Conservation (phyloP, 2,797 vertebrate species). For the Xenopus petersii region DNA sequence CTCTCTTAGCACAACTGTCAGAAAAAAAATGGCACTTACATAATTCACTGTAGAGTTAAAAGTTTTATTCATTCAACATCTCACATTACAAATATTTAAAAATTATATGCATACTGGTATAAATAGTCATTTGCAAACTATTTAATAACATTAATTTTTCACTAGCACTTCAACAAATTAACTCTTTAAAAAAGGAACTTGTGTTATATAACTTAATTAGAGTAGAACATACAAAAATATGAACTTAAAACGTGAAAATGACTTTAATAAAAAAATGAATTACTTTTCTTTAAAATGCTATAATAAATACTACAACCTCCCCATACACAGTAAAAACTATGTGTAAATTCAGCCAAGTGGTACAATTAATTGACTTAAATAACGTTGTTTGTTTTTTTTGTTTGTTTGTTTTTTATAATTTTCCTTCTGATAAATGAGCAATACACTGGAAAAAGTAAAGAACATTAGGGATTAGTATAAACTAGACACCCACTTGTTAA, state of each 20-base stretch:
- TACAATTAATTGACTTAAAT: slow-evolving; percentile 98
- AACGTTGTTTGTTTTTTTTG: slow-evolving; percentile 63
- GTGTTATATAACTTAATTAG: slow-evolving; percentile 91
- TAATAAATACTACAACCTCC: slow-evolving; percentile 99
- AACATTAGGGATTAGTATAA: slow-evolving; percentile 99
- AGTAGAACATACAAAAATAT: slow-evolving; percentile 99
- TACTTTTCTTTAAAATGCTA: slow-evolving; percentile 98
- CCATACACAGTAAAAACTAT: slow-evolving; percentile 99
- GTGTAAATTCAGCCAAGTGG: slow-evolving; percentile 98
- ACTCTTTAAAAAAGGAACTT: slow-evolving; percentile 98
- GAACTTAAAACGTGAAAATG: slow-evolving; percentile 98
- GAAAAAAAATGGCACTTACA: not conserved
- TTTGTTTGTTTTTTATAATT: not conserved
- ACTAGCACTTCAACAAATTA: slow-evolving; percentile 99
- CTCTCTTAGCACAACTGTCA: too few species aligned
- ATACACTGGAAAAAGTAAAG: slow-evolving; percentile 88
- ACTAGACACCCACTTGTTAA: slow-evolving; percentile 98
- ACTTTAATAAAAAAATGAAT: slow-evolving; percentile 99
- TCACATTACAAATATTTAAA: slow-evolving; percentile 99
- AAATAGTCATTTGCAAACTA: slow-evolving; percentile 99
- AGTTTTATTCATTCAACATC: slow-evolving; percentile 99
- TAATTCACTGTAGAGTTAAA: slow-evolving; percentile 77
- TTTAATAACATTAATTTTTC: slow-evolving; percentile 97
- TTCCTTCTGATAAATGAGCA: slow-evolving; percentile 99
- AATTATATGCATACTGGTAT: slow-evolving; percentile 99